A percentile compares a stretch with the other conserved stretches of the same genome.
These are phyloP conservation scores for Monoplex corrugatus DNA, from an alignment of 2,888 invertebrate genomes.

Conservation along the genomic window DNA sequence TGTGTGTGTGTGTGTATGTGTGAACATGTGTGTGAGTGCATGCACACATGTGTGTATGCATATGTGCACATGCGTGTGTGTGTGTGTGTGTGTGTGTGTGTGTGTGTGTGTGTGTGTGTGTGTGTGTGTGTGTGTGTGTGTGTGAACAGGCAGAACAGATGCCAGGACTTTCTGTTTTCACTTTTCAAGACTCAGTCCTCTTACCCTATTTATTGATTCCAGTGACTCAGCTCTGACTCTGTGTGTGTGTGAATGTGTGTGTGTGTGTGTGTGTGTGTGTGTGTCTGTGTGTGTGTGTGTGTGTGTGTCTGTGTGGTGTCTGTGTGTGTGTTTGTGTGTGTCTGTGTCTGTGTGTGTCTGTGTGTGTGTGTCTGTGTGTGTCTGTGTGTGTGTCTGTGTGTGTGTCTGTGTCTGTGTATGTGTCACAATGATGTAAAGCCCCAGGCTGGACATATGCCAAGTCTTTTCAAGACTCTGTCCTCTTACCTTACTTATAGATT, in stretches of 20 bases:
- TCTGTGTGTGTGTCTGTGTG: background rate
- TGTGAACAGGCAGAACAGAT: background rate
- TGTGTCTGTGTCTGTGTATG: background rate
- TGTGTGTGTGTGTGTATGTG: background rate
- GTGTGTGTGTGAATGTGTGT: background rate
- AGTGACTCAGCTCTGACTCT: background rate
- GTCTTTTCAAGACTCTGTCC: too few species aligned
- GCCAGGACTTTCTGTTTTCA: too few species aligned
- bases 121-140: background rate
- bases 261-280: constrained; percentile 10
- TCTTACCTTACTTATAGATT: too few species aligned
- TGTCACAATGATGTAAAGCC: too few species aligned
- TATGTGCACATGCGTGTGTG: background rate
- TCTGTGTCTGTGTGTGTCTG: background rate
- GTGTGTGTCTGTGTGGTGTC: background rate
- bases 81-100: background rate
- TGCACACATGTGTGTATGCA: background rate
- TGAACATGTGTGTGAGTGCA: too few species aligned
- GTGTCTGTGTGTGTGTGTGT: background rate
- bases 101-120: background rate
- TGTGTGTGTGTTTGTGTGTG: too few species aligned
- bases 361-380: constrained; percentile 5
- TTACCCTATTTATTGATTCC: background rate
- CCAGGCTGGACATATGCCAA: too few species aligned
- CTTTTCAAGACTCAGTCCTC: too few species aligned